Evolutionary conservation across 2,797 vertebrate species (phyloP), one percentile per base, ranked within the genome.

Genomic region (Acanthurus lineatus): DNA sequence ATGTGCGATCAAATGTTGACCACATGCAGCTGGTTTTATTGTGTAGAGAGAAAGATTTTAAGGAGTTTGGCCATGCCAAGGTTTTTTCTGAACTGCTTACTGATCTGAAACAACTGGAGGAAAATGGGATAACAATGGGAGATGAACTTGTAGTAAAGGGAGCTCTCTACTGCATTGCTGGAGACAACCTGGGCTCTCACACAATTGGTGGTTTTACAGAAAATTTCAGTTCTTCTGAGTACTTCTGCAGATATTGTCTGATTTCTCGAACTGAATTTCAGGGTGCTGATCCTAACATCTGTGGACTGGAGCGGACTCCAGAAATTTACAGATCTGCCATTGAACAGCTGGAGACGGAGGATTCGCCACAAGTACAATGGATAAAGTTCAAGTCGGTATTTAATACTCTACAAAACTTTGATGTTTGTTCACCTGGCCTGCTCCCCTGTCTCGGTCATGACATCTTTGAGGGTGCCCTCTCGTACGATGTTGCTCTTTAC

Each of bases 381-480:
- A 44, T 68, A 52, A 76, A 76, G 19, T 28, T 61, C 20, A 22
- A 45, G 20, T 77, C 74, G 6, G 69, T 77, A 3, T 77, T 82
- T 63, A 77, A 73, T 56, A 9, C 63, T 12, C 8, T 73, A 44
- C 7, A 77, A 45, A 35, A 56, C 53, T 82, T 73, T 47, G 12
- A 74, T 69, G 70, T 77, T 48, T 73, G 69, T 32, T 19, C 58
- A 51, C 65, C 65, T 22, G 69, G 60, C 9, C 17, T 82, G 59
- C 53, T 69, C 15, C 80, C 69, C 0, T 82, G 73, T 73, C 51
- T 82, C 0, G 74, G 63, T 2, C 63, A 82, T 63, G 69, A 73
- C 53, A 52, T 82, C 19, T 81, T 76, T 4, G 68, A 76, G 47
- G 63, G 79, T 56, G 69, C 73, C 25, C 56, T 76, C 9, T 44